These are phyloP conservation scores for Cheilinus undulatus DNA, from an alignment of 2,113 vertebrate species.

Conservation along the genomic window DNA sequence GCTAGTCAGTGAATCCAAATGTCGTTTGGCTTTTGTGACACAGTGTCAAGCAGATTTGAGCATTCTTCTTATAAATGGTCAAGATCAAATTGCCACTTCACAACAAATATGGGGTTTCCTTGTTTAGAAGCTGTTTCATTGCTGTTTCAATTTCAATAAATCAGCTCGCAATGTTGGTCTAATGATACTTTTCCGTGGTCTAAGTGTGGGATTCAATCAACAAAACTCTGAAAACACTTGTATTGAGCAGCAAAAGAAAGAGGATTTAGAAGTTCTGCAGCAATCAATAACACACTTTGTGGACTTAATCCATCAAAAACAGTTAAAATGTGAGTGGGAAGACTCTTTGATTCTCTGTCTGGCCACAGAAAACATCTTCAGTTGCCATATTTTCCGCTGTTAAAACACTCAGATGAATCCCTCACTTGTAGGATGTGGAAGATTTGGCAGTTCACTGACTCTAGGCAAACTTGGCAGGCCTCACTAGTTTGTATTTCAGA, in stretches of 20 bases:
- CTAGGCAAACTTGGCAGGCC: conserved; percentile 69
- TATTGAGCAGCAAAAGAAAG: conserved; percentile 27
- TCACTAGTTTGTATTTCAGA: conserved; percentile 54
- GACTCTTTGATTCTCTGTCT: conserved; percentile 73
- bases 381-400: conserved; percentile 51
- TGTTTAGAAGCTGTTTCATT: conserved; percentile 4
- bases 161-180: neutral
- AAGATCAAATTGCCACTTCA: too few relatives aligned
- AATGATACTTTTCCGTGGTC: neutral
- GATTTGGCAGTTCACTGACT: conserved; percentile 69
- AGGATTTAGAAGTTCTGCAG: conserved; percentile 29
- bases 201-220: neutral
- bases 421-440: conserved; percentile 62
- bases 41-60: too few relatives aligned
- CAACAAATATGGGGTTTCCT: too few relatives aligned
- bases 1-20: too few relatives aligned
- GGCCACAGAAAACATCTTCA: conserved; percentile 64
- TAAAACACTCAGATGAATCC: conserved; percentile 65
- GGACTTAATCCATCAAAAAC: conserved; percentile 51
- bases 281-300: conserved; percentile 53
- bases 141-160: neutral
- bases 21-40: too few relatives aligned
- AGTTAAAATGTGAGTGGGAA: conserved; percentile 64
- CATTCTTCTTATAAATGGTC: too few relatives aligned
- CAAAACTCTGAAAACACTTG: neutral